These are phyloP conservation scores for Caradrina clavipalpis DNA, from an alignment of 2,888 invertebrate genomes.

Conservation along the genomic window DNA sequence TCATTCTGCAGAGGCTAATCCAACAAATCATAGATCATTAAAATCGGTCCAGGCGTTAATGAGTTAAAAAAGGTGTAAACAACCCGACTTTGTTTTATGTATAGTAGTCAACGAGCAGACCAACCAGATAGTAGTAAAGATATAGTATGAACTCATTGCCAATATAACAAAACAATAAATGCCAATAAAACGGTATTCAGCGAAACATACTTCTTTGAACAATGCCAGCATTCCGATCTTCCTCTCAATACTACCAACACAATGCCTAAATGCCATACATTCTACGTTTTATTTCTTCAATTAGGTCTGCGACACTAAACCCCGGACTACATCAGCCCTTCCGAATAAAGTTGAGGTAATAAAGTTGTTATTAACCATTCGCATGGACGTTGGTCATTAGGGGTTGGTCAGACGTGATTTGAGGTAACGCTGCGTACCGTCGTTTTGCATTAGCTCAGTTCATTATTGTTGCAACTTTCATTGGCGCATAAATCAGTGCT, in stretches of 20 bases:
- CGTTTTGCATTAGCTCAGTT: too few species aligned
- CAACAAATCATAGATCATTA: too few species aligned
- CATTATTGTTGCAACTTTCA: too few species aligned
- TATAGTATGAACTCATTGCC: not conserved
- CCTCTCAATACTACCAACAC: conserved; percentile 18
- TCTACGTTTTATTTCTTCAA: conserved; percentile 60
- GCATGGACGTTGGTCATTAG: conserved; percentile 23
- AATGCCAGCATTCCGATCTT: conserved; percentile 23
- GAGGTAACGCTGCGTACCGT: conserved; percentile 3
- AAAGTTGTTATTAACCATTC: conserved; percentile 63
- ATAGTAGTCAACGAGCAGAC: too few species aligned
- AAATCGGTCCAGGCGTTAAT: too few species aligned
- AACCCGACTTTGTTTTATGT: too few species aligned
- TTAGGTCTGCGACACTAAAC: conserved; percentile 55
- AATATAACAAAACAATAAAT: not conserved
- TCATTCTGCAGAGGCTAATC: too few species aligned
- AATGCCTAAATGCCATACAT: conserved; percentile 39
- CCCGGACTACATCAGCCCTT: conserved; percentile 58
- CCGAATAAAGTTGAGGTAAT: conserved; percentile 50
- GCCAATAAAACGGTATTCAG: too few species aligned
- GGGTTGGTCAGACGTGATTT: conserved; percentile 17
- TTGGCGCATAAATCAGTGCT: too few species aligned
- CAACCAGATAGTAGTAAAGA: too few species aligned
- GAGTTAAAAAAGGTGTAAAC: too few species aligned
- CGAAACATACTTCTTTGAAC: conserved; percentile 24